Evolutionary conservation across 1,140 invertebrate species (phyloP), one percentile per base, ranked within the genome.

Genomic region (Drosophila novamexicana): DNA sequence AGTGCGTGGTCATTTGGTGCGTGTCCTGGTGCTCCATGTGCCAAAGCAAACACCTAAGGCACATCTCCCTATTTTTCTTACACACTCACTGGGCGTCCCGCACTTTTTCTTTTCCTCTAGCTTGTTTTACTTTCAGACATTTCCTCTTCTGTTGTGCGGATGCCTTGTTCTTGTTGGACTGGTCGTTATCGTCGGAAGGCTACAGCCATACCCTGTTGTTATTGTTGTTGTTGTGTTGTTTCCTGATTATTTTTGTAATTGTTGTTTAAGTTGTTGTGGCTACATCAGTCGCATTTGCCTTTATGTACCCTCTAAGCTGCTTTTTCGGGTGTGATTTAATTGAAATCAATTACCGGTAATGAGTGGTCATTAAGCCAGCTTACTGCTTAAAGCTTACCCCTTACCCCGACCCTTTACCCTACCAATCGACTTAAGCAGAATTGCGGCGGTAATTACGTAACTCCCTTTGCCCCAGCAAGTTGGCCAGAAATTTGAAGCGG

Each of bases 321-420:
- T 81, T 74, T 76, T 75, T 76, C 67, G 74, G 76, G 83, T 78
- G 83, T 89, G 90, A 90, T 91, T 91, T 91, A 91, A 91, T 91
- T 91, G 86, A 91, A 91, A 91, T 91, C 90, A 91, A 91, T 91
- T 91, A 91, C 89, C 85, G 75, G 81, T 91, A 91, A 91, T 90
- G 90, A 90, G 90, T 72, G 79, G 86, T 90, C 90, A 91, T 91
- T 91, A 91, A 88, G 78, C 68, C 63, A 71, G 82, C 79, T 82
- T 88, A 88, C 61, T 61, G 68, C 52, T 76, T 54, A 75, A 36
- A 58, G 4, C 22, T 29, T 29, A 29, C 22, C 4, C 22, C 22
- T 29, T 66, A 58, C 53, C 36, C 47, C 49, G 59, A 29, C 22
- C 22, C 22, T 4, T 29, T 66, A 58, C 53, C 36, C 47, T 42